phyloP scores from a whole-genome alignment of 2,797 vertebrate genomes.

The Cossypha dichroa region DNA sequence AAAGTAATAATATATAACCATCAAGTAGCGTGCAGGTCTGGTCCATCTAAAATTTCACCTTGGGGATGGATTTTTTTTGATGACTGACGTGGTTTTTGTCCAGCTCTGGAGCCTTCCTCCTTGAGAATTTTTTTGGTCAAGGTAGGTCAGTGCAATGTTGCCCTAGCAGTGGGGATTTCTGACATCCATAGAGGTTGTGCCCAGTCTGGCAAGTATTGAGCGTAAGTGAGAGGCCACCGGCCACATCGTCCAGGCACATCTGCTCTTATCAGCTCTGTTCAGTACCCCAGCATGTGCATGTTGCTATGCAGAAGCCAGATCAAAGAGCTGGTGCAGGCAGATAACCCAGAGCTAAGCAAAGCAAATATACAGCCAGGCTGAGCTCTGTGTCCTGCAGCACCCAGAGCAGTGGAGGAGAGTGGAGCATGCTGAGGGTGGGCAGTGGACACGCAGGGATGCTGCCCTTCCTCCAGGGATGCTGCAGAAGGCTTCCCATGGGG shows the following conservation, averaged over 20 bases:
- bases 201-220: accelerated
- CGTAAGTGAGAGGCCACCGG: not conserved
- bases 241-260: accelerated
- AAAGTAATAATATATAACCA: not conserved
- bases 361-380: accelerated
- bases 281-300: accelerated
- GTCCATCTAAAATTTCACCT: not conserved
- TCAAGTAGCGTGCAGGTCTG: not conserved
- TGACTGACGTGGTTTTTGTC: not conserved
- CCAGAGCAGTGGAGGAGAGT: not conserved
- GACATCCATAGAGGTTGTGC: accelerated
- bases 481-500: not conserved
- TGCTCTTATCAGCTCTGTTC: not conserved
- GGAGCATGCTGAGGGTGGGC: accelerated
- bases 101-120: not conserved
- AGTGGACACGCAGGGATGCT: not conserved
- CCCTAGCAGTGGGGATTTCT: not conserved
- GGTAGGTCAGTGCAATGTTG: accelerated
- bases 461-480: not conserved
- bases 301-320: accelerated
- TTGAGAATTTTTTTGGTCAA: not conserved
- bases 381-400: accelerated
- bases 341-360: not conserved
- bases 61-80: not conserved
- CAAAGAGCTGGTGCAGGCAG: not conserved